phyloP scores from a whole-genome alignment of 2,888 invertebrate species.

The Ectobius pallidus region DNA sequence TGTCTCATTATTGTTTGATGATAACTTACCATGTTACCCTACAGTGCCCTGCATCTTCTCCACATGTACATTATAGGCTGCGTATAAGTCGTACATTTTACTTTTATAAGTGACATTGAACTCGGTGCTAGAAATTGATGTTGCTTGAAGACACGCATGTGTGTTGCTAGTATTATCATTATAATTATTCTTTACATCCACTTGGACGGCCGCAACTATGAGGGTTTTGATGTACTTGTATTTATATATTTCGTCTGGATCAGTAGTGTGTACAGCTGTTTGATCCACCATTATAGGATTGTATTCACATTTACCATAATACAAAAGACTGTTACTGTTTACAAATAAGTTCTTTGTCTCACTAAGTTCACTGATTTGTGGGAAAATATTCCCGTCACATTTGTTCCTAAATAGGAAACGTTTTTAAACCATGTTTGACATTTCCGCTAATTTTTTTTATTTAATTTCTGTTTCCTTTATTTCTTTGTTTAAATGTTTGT shows the following conservation, averaged over 20 bases:
- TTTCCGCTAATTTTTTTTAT: too few species aligned
- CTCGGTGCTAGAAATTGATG: not conserved
- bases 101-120: slow-evolving; percentile 1
- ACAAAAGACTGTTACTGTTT: not conserved
- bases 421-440: too few species aligned
- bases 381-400: too few species aligned
- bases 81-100: not conserved
- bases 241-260: too few species aligned
- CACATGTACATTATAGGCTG: slow-evolving; percentile 34
- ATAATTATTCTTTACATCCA: not conserved
- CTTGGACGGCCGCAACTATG: not conserved
- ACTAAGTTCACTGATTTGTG: too few species aligned
- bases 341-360: not conserved
- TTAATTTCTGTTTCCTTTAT: too few species aligned
- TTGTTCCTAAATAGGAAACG: too few species aligned
- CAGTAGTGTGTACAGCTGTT: not conserved
- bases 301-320: not conserved
- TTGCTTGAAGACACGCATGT: not conserved
- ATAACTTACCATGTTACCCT: slow-evolving; percentile 15
- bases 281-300: not conserved
- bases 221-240: not conserved
- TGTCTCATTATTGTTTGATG: slow-evolving; percentile 28
- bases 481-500: too few species aligned
- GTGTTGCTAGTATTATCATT: not conserved
- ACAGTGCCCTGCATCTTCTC: not conserved